These are phyloP conservation scores for Nemapogon koenigi DNA, from an alignment of 2,888 invertebrate genomes.

Conservation along the genomic window DNA sequence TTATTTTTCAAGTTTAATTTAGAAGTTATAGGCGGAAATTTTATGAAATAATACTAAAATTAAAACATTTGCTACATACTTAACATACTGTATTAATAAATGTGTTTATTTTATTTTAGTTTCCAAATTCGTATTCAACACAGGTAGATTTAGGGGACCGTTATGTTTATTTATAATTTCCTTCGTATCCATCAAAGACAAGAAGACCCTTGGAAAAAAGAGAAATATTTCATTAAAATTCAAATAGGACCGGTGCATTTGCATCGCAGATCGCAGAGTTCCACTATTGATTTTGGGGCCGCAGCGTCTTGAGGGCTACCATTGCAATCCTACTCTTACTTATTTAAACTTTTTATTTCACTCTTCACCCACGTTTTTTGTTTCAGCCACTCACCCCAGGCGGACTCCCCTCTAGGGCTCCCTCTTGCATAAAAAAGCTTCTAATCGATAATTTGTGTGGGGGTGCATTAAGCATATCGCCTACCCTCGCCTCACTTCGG, in stretches of 20 bases:
- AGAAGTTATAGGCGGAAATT: too few species aligned
- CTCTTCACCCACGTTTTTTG: slow-evolving; percentile 63
- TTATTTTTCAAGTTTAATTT: too few species aligned
- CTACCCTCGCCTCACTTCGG: slow-evolving; percentile 35
- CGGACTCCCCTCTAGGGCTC: slow-evolving; percentile 49
- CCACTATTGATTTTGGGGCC: slow-evolving; percentile 9
- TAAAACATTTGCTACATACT: too few species aligned
- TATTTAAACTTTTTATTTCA: slow-evolving; percentile 66
- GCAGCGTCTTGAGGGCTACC: slow-evolving; percentile 8
- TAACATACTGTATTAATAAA: too few species aligned
- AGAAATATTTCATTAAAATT: slow-evolving; percentile 5
- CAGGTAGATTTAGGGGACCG: too few species aligned
- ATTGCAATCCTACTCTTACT: slow-evolving; percentile 46
- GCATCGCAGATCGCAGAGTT: slow-evolving; percentile 1
- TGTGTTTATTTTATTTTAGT: too few species aligned
- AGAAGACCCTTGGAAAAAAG: too few species aligned
- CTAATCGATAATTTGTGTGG: slow-evolving; percentile 67
- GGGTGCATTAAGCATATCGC: slow-evolving; percentile 66
- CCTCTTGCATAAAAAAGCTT: slow-evolving; percentile 67
- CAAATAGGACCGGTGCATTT: slow-evolving; percentile 5
- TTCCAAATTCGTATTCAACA: too few species aligned
- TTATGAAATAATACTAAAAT: too few species aligned
- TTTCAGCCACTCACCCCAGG: slow-evolving; percentile 60
- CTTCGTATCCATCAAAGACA: too few species aligned
- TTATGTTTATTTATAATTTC: too few species aligned